These are phyloP conservation scores for Corvus hawaiiensis DNA, from an alignment of 2,113 vertebrate genomes.

Conservation along the genomic window DNA sequence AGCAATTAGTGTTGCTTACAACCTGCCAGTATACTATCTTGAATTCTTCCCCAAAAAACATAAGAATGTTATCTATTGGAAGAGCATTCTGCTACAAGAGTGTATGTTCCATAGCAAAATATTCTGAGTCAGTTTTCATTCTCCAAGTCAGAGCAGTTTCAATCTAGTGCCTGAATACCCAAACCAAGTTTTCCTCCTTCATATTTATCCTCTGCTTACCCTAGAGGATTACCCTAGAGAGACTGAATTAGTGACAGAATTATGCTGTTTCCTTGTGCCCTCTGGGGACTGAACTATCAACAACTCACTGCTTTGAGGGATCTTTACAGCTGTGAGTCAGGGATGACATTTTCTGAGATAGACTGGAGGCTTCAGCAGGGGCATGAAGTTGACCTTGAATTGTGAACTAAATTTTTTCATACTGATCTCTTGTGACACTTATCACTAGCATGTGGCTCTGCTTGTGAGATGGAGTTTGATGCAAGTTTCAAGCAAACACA, in stretches of 20 bases:
- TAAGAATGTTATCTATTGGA: not conserved
- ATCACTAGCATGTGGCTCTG: not conserved
- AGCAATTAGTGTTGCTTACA: not conserved
- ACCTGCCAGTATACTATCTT: not conserved
- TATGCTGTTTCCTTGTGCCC: not conserved
- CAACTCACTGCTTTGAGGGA: not conserved
- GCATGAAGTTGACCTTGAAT: not conserved
- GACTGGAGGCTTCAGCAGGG: not conserved
- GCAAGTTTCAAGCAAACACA: not conserved
- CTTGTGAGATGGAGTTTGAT: not conserved
- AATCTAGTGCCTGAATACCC: not conserved
- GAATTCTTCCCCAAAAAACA: not conserved
- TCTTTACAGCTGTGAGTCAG: slow-evolving; percentile 38
- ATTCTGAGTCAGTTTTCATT: not conserved
- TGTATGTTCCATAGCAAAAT: not conserved
- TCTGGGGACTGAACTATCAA: slow-evolving; percentile 8
- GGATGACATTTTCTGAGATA: slow-evolving; percentile 35
- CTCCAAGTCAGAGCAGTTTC: not conserved
- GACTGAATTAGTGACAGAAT: slow-evolving; percentile 27
- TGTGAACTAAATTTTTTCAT: not conserved
- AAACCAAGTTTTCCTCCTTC: not conserved
- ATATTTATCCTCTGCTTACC: not conserved
- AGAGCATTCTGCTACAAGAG: not conserved
- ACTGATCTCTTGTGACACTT: slow-evolving; percentile 16
- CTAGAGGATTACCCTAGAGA: too few species aligned